Percentiles rank a stretch among this genome's conserved stretches.
phyloP scores from a whole-genome alignment of 2,888 invertebrate species.

The Metalampra italica region DNA sequence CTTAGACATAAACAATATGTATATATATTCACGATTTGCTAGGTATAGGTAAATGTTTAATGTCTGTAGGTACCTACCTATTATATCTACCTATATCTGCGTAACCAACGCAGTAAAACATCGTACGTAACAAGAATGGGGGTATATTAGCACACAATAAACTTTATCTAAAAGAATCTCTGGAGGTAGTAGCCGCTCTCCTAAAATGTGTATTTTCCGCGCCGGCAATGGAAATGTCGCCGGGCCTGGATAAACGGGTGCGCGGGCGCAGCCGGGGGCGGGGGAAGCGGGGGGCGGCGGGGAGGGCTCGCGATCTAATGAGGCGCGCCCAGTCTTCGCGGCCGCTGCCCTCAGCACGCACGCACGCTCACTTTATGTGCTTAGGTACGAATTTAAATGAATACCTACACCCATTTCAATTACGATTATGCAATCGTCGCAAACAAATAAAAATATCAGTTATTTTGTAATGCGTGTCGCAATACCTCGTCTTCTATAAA shows the following conservation, averaged over 20 bases:
- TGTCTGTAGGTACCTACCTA: too few relatives aligned
- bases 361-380: slow-evolving; percentile 45
- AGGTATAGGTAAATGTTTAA: too few relatives aligned
- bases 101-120: too few relatives aligned
- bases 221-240: slow-evolving; percentile 67
- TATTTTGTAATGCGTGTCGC: slow-evolving; percentile 1
- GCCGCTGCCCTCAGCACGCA: slow-evolving; percentile 56
- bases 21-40: too few relatives aligned
- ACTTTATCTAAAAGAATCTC: slow-evolving; percentile 58
- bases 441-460: background rate
- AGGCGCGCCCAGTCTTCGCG: slow-evolving; percentile 54
- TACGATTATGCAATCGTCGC: slow-evolving; percentile 18
- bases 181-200: slow-evolving; percentile 40
- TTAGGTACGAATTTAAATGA: slow-evolving; percentile 55
- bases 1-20: background rate
- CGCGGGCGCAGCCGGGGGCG: slow-evolving; percentile 39
- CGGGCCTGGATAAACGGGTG: slow-evolving; percentile 60
- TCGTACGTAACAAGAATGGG: slow-evolving; percentile 36
- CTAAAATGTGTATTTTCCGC: slow-evolving; percentile 69
- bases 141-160: slow-evolving; percentile 71
- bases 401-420: slow-evolving; percentile 58
- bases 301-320: slow-evolving; percentile 52
- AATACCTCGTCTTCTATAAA: slow-evolving; percentile 2
- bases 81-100: too few relatives aligned
- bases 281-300: slow-evolving; percentile 15